Evolutionary conservation across 2,113 vertebrate genomes (phyloP).

Genomic region (Trogon surrucura): DNA sequence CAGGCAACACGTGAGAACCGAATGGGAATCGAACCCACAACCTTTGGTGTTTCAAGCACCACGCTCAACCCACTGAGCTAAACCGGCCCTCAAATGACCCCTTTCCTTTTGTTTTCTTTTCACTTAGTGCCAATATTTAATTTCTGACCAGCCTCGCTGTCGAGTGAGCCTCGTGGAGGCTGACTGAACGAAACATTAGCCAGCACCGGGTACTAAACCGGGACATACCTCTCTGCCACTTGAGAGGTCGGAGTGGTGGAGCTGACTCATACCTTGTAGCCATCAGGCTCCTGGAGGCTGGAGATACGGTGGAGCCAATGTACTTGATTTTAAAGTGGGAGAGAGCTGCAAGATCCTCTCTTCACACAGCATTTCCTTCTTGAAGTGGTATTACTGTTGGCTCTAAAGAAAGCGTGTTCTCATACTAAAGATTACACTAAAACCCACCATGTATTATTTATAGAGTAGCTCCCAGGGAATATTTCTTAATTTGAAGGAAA

Average conservation of each 20-base stretch:
- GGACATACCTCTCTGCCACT: background rate
- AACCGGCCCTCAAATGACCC: too few species aligned
- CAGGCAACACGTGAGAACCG: too few species aligned
- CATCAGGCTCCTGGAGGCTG: conserved; percentile 51
- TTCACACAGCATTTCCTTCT: conserved; percentile 66
- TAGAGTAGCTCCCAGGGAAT: conserved; percentile 50
- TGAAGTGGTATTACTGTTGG: conserved; percentile 72
- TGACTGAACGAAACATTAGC: background rate
- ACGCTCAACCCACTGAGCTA: too few species aligned
- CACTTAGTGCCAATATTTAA: background rate
- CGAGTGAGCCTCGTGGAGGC: background rate
- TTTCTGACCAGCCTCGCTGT: background rate
- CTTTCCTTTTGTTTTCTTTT: background rate
- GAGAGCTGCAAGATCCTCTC: conserved; percentile 69
- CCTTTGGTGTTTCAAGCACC: too few species aligned
- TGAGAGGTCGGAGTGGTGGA: background rate
- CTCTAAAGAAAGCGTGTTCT: conserved; percentile 63
- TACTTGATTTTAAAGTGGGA: conserved; percentile 74
- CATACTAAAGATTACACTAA: conserved; percentile 64
- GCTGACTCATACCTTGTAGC: conserved; percentile 31
- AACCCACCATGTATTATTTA: conserved; percentile 65
- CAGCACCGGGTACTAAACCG: background rate
- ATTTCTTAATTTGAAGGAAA: conserved; percentile 54
- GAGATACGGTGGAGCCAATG: conserved; percentile 46
- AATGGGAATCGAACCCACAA: too few species aligned